Conservation (phyloP, 2,113 vertebrate genomes). For the Salvator merianae region DNA sequence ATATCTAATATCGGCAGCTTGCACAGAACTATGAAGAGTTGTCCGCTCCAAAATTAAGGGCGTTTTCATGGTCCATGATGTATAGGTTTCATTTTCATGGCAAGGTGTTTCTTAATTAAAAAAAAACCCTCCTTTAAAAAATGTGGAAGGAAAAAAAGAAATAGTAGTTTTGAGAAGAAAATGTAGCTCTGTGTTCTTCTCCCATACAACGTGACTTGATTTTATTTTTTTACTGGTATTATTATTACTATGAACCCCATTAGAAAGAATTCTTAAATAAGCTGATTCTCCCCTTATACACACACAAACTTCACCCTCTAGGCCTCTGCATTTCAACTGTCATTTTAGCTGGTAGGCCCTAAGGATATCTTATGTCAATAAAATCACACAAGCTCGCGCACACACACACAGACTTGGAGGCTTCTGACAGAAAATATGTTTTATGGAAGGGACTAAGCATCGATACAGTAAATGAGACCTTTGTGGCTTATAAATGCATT, state of each 20-base stretch:
- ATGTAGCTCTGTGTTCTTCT: neutral
- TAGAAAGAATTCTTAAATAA: neutral
- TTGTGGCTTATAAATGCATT: constrained; percentile 44
- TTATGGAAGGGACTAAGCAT: constrained; percentile 43
- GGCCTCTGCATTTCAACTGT: constrained; percentile 6
- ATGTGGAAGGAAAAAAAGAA: constrained; percentile 2
- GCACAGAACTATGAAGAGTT: neutral
- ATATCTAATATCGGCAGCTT: too few relatives aligned
- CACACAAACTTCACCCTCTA: constrained; percentile 23
- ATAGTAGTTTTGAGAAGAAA: constrained; percentile 20
- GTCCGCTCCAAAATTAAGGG: neutral
- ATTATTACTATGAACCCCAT: neutral
- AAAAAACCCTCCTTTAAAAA: neutral
- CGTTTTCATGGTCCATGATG: constrained; percentile 11
- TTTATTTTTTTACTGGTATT: neutral
- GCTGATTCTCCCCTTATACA: neutral
- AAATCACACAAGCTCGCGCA: constrained; percentile 30
- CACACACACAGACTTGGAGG: neutral
- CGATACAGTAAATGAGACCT: constrained; percentile 35
- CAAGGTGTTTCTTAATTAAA: constrained; percentile 11
- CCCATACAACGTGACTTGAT: neutral
- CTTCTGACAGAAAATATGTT: constrained; percentile 26
- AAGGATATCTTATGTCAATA: constrained; percentile 53
- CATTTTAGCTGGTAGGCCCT: constrained; percentile 46
- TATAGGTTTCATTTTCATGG: neutral